Percentiles rank a stretch among this genome's conserved stretches.
These are phyloP conservation scores for Caenorhabditis wallacei DNA, from an alignment of 2,888 invertebrate genomes.

Conservation along the genomic window DNA sequence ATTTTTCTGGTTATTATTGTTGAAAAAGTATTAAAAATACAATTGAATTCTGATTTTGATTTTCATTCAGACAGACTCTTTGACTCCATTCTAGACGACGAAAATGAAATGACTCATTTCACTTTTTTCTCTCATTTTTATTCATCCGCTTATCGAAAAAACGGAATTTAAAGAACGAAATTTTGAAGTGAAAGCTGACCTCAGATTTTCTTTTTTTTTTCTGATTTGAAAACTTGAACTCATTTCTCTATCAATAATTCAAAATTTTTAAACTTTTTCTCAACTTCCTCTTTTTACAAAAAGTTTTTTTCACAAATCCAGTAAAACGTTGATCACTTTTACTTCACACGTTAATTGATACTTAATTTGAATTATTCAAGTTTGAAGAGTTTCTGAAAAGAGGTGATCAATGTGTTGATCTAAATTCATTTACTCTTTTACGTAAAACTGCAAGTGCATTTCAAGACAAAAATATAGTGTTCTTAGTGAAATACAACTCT, in stretches of 20 bases:
- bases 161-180: background rate
- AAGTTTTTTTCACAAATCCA: too few species aligned
- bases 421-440: too few species aligned
- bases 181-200: background rate
- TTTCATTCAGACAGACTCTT: constrained; percentile 10
- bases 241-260: background rate
- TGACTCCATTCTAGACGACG: constrained; percentile 20
- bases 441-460: too few species aligned
- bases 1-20: background rate
- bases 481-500: too few species aligned
- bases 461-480: too few species aligned
- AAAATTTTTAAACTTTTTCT: background rate
- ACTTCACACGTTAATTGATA: background rate
- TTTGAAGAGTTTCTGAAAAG: background rate
- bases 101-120: background rate
- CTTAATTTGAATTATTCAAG: background rate
- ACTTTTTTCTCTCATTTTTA: background rate
- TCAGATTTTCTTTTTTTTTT: too few species aligned
- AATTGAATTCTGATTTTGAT: constrained; percentile 26
- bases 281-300: too few species aligned
- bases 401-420: background rate
- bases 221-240: background rate
- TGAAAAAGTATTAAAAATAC: constrained; percentile 18
- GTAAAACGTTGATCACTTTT: background rate
- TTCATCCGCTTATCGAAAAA: constrained; percentile 23